These are phyloP conservation scores for Heptranchias perlo DNA, from an alignment of 2,113 vertebrate species.

Conservation along the genomic window DNA sequence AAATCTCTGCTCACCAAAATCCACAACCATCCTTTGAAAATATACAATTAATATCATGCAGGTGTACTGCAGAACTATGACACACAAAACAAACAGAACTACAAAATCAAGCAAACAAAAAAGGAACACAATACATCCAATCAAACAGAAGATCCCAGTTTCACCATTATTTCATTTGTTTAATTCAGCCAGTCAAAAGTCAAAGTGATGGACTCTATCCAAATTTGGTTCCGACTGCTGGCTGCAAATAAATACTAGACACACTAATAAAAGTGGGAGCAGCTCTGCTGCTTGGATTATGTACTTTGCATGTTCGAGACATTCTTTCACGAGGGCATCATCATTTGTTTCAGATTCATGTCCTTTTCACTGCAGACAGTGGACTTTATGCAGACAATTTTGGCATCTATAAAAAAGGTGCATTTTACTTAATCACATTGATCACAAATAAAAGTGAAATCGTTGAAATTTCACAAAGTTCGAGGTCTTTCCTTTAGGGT, in stretches of 20 bases:
- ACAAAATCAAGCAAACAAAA: not conserved
- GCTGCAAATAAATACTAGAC: constrained; percentile 3
- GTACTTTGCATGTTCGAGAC: constrained; percentile 27
- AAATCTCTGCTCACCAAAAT: not conserved
- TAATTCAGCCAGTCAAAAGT: not conserved
- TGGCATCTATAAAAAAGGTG: not conserved
- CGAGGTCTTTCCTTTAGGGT: not conserved
- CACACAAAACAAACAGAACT: not conserved
- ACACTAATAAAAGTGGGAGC: not conserved
- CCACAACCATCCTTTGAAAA: not conserved
- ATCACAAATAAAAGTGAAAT: not conserved
- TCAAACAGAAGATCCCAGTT: not conserved
- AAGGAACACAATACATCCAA: not conserved
- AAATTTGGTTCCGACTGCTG: not conserved
- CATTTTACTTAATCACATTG: not conserved
- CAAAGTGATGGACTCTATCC: not conserved
- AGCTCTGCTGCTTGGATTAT: not conserved
- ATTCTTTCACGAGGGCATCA: not conserved
- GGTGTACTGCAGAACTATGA: not conserved
- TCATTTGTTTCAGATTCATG: not conserved
- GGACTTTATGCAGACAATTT: not conserved
- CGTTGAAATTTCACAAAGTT: not conserved
- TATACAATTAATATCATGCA: not conserved
- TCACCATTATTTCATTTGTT: constrained; percentile 15
- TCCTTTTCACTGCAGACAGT: not conserved